phyloP scores from a whole-genome alignment of 2,797 vertebrate species.

The Lithobates sylvaticus region DNA sequence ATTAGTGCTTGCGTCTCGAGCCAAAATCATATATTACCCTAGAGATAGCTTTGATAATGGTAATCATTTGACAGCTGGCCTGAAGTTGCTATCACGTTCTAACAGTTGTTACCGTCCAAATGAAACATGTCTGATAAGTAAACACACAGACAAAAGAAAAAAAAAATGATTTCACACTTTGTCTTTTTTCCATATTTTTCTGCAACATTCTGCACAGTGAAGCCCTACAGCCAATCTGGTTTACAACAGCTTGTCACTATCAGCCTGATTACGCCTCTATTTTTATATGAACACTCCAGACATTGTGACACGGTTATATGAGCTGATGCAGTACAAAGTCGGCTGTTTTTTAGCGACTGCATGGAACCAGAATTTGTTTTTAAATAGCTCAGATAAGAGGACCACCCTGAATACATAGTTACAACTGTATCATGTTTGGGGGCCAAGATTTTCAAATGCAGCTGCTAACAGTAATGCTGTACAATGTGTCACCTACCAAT shows the following conservation, averaged over 20 bases:
- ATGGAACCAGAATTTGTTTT: slow-evolving; percentile 48
- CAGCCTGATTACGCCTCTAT: not conserved
- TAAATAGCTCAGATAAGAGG: slow-evolving; percentile 38
- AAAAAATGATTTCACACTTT: slow-evolving; percentile 73
- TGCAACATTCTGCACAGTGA: slow-evolving; percentile 62
- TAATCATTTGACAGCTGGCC: slow-evolving; percentile 87
- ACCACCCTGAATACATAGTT: slow-evolving; percentile 38
- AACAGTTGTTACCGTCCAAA: slow-evolving; percentile 81
- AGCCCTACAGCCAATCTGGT: slow-evolving; percentile 72
- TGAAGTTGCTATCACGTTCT: slow-evolving; percentile 83
- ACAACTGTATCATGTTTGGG: not conserved
- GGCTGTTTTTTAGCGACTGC: slow-evolving; percentile 40
- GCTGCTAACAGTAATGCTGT: not conserved
- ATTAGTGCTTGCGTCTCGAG: slow-evolving; percentile 84
- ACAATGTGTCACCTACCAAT: not conserved
- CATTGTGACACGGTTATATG: slow-evolving; percentile 53
- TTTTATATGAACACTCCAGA: slow-evolving; percentile 41
- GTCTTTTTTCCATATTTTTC: slow-evolving; percentile 56
- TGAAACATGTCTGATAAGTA: slow-evolving; percentile 82
- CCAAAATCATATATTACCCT: slow-evolving; percentile 82
- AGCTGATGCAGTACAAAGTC: slow-evolving; percentile 42
- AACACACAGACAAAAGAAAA: slow-evolving; percentile 72
- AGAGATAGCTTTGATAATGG: slow-evolving; percentile 83
- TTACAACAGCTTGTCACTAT: slow-evolving; percentile 66
- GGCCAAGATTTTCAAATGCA: not conserved